Base-by-base conservation (phyloP, 92 coral and sea anemone species). In the Phenganax stokvisi region DNA sequence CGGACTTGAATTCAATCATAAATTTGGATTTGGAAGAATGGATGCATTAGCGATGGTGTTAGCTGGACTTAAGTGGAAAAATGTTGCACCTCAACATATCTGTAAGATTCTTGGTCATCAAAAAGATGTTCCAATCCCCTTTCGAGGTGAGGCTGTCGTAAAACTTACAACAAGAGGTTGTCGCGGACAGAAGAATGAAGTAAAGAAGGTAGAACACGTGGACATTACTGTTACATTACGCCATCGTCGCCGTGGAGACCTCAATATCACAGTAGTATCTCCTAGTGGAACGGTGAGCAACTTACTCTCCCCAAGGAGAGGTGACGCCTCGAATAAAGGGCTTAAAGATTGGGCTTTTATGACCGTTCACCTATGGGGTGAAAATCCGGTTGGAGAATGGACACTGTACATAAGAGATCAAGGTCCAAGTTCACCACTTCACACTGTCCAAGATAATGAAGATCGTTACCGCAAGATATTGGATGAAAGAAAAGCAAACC, bases 281-380 rank as follows among this genome's bases (percentile, higher is more conserved):
- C 97, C 97, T 16, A 81, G 85, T 15, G 90, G 91, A 17, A 93
- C 96, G 20, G 70, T 63, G 55, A 93, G 97, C 57, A 82, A 86
- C 70, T 86, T 93, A 71, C 82, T 93, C 3, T 85, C 96, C 13
- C 89, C 91, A 56, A 91, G 97, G 27, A 89, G 83, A 64, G 81
- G 54, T 56, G 97, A 93, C 71, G 80, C 83, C 69, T 90, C 90
- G 71, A 69, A 88, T 6, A 80, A 82, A 81, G 97, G 97, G 27
- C 90, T 93, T 54, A 88, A 85, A 54, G 90, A 86, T 72, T 93
- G 97, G 97, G 72, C 85, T 9, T 93, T 93, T 77, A 93, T 93
- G 97, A 93, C 93, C 0, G 91, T 93, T 12, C 97, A 93, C 76
- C 84, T 93, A 17, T 93, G 97, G 97, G 92, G 87, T 0, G 97